Evolutionary conservation across 2,797 vertebrate species (phyloP), one percentile per base, ranked within the genome.

Genomic region (Miichthys miiuy): DNA sequence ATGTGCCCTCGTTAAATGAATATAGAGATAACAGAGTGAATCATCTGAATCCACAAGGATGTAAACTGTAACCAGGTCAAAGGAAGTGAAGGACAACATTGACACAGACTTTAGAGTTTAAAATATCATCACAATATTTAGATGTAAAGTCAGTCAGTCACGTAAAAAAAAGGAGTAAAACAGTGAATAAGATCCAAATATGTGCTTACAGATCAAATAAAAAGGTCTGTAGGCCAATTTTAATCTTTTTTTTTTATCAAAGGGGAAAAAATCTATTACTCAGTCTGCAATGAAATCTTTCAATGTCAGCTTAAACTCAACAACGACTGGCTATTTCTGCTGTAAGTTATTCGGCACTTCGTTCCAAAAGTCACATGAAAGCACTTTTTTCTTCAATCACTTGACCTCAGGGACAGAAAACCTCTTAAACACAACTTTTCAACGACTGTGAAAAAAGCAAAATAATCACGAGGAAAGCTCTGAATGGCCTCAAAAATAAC

Each of bases 261-360:
- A 62, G 6, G 1, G 9, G 34, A 14, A 27, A 69, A 77, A 54
- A 72, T 61, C 20, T 68, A 52, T 64, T 50, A 50, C 42, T 72
- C 38, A 55, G 30, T 70, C 56, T 67, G 42, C 47, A 50, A 50
- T 42, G 44, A 76, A 21, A 69, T 71, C 62, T 61, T 57, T 51
- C 42, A 18, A 11, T 48, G 20, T 73, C 81, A 71, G 57, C 66
- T 52, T 34, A 56, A 65, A 25, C 13, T 68, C 50, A 23, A 57
- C 47, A 68, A 62, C 71, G 11, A 80, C n/a, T 12, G 42, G n/a
- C 55, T 51, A 52, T 56, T 81, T 61, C 65, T 21, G 41, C 47
- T 73, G 75, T 62, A 75, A 69, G 48, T 73, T 38, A 62, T 62
- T 66, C 60, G 79, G 79, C 68, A 66, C 50, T 55, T 23, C 14